phyloP scores from a whole-genome alignment of 2,113 vertebrate species.

The Odontesthes bonariensis region DNA sequence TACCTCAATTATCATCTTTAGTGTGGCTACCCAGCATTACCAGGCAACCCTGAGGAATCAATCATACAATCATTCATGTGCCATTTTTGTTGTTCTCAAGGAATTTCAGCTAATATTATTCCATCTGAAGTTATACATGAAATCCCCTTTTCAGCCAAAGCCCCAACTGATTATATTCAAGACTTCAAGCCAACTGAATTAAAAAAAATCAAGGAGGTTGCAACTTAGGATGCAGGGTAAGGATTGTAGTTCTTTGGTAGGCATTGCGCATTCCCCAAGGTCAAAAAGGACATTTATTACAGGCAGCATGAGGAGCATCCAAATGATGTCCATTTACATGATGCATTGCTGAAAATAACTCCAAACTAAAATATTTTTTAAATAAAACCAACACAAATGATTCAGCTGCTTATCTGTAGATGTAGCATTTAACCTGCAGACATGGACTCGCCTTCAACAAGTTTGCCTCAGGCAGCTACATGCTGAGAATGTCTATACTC shows the following conservation, averaged over 20 bases:
- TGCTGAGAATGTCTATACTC: not conserved
- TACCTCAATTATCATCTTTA: not conserved
- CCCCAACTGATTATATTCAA: not conserved
- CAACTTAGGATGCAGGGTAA: constrained; percentile 8
- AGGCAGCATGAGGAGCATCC: not conserved
- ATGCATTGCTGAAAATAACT: constrained; percentile 19
- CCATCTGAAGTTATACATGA: not conserved
- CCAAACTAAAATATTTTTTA: not conserved
- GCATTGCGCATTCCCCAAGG: not conserved
- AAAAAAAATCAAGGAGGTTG: not conserved
- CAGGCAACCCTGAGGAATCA: not conserved
- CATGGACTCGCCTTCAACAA: not conserved
- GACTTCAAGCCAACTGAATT: not conserved
- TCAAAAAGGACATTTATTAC: constrained; percentile 3
- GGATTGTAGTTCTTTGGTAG: constrained; percentile 6
- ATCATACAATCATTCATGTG: not conserved
- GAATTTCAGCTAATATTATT: constrained; percentile 14
- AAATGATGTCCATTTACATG: constrained; percentile 21
- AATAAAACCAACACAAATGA: constrained; percentile 14
- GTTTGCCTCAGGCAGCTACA: not conserved
- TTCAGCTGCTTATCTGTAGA: constrained; percentile 1
- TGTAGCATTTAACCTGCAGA: constrained; percentile 29
- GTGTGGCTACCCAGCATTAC: not conserved
- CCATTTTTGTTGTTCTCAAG: not conserved
- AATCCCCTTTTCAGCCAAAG: not conserved